Evolutionary conservation across 2,888 invertebrate genomes (phyloP).

Genomic region (Harpagoxenus sublaevis): DNA sequence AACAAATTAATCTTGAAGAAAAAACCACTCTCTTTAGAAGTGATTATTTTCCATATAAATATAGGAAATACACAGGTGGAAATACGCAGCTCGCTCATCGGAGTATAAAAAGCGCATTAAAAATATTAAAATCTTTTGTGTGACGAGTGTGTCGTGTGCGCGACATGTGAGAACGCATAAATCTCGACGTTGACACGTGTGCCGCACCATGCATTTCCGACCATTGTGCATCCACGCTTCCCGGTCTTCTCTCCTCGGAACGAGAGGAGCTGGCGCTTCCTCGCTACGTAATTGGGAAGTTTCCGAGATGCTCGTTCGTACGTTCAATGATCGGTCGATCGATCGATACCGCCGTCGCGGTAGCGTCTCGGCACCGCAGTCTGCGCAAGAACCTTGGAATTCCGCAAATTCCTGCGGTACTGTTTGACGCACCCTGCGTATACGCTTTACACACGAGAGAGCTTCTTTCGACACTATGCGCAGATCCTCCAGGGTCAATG

Average conservation of each 20-base stretch:
- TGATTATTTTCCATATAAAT: background rate
- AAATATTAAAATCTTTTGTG: constrained; percentile 29
- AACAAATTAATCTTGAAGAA: background rate
- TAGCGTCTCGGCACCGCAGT: constrained; percentile 36
- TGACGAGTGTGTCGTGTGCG: background rate
- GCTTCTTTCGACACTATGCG: constrained; percentile 64
- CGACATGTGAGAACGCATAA: constrained; percentile 18
- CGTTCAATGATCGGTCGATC: constrained; percentile 42
- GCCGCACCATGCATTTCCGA: constrained; percentile 32
- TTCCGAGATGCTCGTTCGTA: constrained; percentile 41
- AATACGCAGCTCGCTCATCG: background rate
- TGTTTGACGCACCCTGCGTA: constrained; percentile 66
- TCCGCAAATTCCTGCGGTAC: constrained; percentile 70
- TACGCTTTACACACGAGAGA: constrained; percentile 51
- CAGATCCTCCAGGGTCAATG: constrained; percentile 53
- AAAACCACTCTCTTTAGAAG: background rate
- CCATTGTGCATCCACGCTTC: constrained; percentile 30
- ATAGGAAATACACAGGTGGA: background rate
- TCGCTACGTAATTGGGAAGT: constrained; percentile 71
- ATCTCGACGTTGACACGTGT: constrained; percentile 30
- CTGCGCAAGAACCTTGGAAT: constrained; percentile 68
- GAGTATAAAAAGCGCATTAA: constrained; percentile 22
- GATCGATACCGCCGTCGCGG: constrained; percentile 63
- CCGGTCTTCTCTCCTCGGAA: constrained; percentile 30
- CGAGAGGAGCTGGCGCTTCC: constrained; percentile 21